Conservation (phyloP, 2,797 vertebrate species). For the Peromyscus eremicus region DNA sequence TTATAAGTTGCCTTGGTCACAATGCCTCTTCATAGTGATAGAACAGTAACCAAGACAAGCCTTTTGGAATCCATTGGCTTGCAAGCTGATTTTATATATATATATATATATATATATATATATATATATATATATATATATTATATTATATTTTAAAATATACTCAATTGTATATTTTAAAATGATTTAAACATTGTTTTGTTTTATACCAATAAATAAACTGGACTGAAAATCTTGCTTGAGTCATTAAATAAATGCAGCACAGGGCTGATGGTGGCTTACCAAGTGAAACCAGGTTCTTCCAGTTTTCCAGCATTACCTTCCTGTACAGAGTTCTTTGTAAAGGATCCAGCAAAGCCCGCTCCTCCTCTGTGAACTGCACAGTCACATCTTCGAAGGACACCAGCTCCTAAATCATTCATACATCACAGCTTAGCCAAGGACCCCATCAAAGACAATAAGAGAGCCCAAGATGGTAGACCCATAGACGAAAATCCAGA, state of each 20-base stretch:
- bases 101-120: too few relatives aligned
- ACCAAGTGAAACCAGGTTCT: constrained; percentile 79
- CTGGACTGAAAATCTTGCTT: neutral
- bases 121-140: too few relatives aligned
- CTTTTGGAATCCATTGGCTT: neutral
- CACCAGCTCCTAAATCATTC: constrained; percentile 72
- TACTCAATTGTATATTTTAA: neutral
- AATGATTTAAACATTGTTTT: neutral
- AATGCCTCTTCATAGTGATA: neutral
- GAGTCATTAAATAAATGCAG: neutral
- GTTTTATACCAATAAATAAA: neutral
- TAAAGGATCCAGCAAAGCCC: constrained; percentile 73
- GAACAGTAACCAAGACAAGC: neutral
- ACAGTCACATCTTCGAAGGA: constrained; percentile 83
- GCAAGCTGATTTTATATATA: neutral
- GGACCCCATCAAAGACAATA: neutral
- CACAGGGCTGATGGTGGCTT: neutral
- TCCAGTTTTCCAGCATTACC: constrained; percentile 82
- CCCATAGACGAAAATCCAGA: neutral
- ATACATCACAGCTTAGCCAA: neutral
- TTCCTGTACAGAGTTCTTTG: constrained; percentile 80
- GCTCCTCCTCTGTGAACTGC: constrained; percentile 82
- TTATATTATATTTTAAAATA: neutral
- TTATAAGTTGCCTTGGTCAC: neutral
- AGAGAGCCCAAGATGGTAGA: neutral